Percentiles rank a stretch among this genome's conserved stretches.
Evolutionary conservation across 1,140 invertebrate species (phyloP).

Genomic region (Spodoptera frugiperda): DNA sequence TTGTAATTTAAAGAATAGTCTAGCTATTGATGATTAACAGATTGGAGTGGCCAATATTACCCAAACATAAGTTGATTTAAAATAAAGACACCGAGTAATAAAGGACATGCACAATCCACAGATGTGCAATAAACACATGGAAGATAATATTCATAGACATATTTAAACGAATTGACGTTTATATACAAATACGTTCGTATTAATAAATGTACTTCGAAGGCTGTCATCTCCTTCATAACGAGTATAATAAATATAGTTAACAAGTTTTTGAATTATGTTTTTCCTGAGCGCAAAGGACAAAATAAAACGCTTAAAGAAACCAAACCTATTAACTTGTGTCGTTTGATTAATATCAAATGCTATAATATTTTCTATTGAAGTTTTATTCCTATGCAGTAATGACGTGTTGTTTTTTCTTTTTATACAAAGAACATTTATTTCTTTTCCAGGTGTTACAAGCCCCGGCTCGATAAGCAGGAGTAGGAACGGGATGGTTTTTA

Average conservation of each 20-base stretch:
- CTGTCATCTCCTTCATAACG: not conserved
- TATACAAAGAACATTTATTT: too few species aligned
- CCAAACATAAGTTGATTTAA: not conserved
- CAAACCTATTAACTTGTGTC: not conserved
- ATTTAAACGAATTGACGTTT: not conserved
- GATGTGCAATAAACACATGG: not conserved
- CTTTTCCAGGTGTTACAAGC: too few species aligned
- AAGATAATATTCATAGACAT: too few species aligned
- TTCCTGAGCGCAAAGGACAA: not conserved
- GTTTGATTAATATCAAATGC: not conserved
- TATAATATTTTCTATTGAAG: not conserved
- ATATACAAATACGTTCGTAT: not conserved
- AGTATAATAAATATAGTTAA: conserved; percentile 6
- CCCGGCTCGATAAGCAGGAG: too few species aligned
- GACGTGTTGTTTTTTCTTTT: too few species aligned
- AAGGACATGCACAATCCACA: not conserved
- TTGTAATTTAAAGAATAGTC: too few species aligned
- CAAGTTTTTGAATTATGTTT: not conserved
- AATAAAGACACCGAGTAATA: too few species aligned
- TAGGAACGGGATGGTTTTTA: too few species aligned
- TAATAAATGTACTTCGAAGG: not conserved
- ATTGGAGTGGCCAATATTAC: too few species aligned
- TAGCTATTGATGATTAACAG: too few species aligned
- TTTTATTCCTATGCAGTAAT: not conserved
- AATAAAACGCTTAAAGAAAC: not conserved